Evolutionary conservation across 2,113 vertebrate genomes (phyloP).

Genomic region (Microcebus jonahi): DNA sequence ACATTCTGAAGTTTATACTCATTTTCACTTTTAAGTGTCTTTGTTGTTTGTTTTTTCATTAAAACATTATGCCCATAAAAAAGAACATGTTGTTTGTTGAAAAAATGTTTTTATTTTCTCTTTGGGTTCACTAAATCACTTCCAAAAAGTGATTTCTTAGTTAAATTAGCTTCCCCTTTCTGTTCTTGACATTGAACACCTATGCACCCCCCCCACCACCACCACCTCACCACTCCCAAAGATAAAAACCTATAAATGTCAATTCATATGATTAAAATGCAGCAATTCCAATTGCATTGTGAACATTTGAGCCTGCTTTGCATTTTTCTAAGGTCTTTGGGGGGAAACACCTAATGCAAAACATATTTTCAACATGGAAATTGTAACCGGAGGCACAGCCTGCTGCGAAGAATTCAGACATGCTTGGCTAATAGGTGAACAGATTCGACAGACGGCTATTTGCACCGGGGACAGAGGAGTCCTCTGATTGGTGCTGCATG

Average conservation of each 20-base stretch:
- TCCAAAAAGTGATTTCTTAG: not conserved
- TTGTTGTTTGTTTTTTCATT: not conserved
- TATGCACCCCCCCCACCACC: too few relatives aligned
- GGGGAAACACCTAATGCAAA: not conserved
- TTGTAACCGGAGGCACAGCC: not conserved
- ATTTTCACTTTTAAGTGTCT: not conserved
- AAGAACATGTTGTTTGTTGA: slow-evolving; percentile 5
- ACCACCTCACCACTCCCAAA: not conserved
- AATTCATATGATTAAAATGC: not conserved
- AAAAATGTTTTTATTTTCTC: slow-evolving; percentile 8
- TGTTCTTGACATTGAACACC: not conserved
- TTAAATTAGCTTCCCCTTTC: not conserved
- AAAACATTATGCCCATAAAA: not conserved
- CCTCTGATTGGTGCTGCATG: not conserved
- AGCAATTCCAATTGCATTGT: not conserved
- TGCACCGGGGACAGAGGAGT: not conserved
- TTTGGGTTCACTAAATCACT: not conserved
- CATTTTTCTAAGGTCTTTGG: slow-evolving; percentile 29
- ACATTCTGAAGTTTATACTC: not conserved
- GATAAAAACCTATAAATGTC: not conserved
- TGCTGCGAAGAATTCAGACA: not conserved
- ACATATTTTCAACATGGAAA: not conserved
- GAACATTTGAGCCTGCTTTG: not conserved
- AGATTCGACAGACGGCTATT: not conserved
- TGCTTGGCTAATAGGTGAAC: not conserved